Conservation (phyloP, 2,113 vertebrate species). For the Pollachius pollachius region DNA sequence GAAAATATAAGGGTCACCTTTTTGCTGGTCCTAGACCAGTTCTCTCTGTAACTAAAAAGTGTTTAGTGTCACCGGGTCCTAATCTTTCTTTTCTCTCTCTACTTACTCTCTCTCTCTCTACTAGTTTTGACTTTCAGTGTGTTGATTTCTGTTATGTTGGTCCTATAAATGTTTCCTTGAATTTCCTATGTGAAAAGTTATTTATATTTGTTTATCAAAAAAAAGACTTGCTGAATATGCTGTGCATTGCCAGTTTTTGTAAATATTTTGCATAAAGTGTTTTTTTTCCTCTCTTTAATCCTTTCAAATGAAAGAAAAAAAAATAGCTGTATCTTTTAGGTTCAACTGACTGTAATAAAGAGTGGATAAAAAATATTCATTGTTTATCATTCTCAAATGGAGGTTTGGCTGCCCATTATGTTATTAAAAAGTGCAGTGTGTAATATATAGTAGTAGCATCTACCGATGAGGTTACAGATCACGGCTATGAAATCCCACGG, state of each 20-base stretch:
- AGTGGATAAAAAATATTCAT: constrained; percentile 56
- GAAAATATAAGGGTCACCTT: constrained; percentile 5
- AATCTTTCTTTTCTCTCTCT: constrained; percentile 8
- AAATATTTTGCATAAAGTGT: constrained; percentile 73
- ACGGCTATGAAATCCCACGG: too few relatives aligned
- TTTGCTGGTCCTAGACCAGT: constrained; percentile 22
- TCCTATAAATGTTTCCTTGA: constrained; percentile 55
- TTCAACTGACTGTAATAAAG: constrained; percentile 75
- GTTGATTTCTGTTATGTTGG: constrained; percentile 35
- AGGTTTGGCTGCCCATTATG: neutral
- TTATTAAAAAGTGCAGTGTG: too few relatives aligned
- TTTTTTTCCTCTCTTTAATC: constrained; percentile 49
- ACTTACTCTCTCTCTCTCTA: constrained; percentile 6
- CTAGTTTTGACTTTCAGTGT: constrained; percentile 44
- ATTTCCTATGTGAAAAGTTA: constrained; percentile 68
- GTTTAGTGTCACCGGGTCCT: constrained; percentile 16
- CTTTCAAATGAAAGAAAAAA: constrained; percentile 50
- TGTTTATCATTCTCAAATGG: constrained; percentile 9
- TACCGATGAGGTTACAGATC: too few relatives aligned
- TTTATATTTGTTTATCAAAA: constrained; percentile 77
- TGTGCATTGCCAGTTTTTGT: constrained; percentile 78
- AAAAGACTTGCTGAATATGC: constrained; percentile 74
- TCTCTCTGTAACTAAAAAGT: constrained; percentile 16
- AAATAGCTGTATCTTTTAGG: constrained; percentile 66
- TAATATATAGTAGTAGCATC: neutral